phyloP scores from a whole-genome alignment of 2,113 vertebrate species.

The Numenius arquata region DNA sequence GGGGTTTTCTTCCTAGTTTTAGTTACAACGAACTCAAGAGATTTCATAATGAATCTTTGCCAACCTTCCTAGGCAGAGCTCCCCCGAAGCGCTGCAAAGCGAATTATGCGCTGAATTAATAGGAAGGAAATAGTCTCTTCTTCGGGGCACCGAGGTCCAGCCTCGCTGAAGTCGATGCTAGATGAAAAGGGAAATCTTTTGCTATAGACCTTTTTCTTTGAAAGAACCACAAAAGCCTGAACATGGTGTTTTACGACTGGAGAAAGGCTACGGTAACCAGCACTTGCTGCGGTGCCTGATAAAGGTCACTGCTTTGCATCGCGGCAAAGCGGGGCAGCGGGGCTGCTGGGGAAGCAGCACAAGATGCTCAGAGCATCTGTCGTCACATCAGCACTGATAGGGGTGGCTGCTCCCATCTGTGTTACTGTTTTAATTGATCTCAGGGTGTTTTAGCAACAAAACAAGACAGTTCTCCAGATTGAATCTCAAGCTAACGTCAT shows the following conservation, averaged over 20 bases:
- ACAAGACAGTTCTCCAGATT: background rate
- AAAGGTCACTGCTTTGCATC: background rate
- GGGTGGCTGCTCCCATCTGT: background rate
- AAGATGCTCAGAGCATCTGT: background rate
- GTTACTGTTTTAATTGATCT: accelerated
- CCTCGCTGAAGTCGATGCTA: background rate
- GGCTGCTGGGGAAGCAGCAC: background rate
- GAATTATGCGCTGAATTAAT: background rate
- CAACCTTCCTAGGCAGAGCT: background rate
- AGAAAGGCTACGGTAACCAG: background rate
- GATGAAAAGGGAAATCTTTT: background rate
- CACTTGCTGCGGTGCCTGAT: background rate
- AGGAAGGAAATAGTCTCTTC: background rate
- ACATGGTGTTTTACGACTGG: background rate
- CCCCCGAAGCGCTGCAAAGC: background rate
- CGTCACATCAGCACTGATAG: accelerated
- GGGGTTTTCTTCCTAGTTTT: background rate
- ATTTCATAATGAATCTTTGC: background rate
- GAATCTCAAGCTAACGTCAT: accelerated
- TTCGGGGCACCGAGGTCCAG: background rate
- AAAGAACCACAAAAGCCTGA: background rate
- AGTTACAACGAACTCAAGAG: background rate
- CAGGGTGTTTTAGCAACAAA: background rate
- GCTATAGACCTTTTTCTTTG: background rate
- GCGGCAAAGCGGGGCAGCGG: accelerated